These are phyloP conservation scores for Chaetops frenatus DNA, from an alignment of 2,113 vertebrate species.

Conservation along the genomic window DNA sequence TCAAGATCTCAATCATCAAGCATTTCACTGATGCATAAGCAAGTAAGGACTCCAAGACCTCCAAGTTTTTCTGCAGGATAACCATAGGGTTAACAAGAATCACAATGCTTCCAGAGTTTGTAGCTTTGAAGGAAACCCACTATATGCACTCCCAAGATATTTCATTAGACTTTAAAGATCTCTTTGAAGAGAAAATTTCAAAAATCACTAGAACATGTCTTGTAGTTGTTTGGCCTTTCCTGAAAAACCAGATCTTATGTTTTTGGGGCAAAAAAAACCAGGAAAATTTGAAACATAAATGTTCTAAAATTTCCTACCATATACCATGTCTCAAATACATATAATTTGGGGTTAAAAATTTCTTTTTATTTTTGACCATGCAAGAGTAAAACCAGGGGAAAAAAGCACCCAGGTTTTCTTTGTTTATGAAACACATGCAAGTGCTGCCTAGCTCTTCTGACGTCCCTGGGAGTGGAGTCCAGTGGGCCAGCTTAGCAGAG, in stretches of 20 bases:
- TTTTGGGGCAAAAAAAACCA: background rate
- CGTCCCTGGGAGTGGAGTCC: background rate
- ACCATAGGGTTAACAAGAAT: background rate
- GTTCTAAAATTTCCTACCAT: background rate
- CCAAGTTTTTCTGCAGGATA: background rate
- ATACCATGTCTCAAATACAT: background rate
- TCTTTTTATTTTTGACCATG: background rate
- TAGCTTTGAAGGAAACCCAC: background rate
- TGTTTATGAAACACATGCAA: background rate
- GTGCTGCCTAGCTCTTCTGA: fast-evolving
- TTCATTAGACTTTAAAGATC: background rate
- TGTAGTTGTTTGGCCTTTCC: background rate
- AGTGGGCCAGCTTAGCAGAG: background rate
- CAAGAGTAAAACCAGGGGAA: background rate
- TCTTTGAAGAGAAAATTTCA: background rate
- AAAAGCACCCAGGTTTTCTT: background rate
- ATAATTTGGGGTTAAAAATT: fast-evolving
- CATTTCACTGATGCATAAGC: background rate
- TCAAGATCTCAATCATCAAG: background rate
- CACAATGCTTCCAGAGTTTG: background rate
- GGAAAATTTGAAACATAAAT: background rate
- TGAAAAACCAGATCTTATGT: background rate
- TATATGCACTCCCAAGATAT: background rate
- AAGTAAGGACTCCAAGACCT: background rate
- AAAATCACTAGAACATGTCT: background rate